Evolutionary conservation across 2,888 invertebrate species (phyloP).

Genomic region (Ferrisia virgata): DNA sequence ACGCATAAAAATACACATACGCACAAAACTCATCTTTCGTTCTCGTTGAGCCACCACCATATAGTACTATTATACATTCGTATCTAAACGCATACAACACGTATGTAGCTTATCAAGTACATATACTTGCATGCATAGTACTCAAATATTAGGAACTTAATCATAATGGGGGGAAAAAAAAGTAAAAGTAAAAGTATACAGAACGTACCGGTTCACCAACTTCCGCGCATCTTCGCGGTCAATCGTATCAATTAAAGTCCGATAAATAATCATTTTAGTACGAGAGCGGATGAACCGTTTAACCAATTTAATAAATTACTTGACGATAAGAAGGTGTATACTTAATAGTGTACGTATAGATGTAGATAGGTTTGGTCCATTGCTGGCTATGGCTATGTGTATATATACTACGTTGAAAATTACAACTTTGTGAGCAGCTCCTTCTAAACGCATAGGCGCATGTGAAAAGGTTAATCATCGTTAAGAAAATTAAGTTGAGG

Average conservation of each 20-base stretch:
- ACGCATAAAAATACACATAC: background rate
- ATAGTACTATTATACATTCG: no score
- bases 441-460: background rate
- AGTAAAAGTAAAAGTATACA: background rate
- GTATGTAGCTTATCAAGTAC: no score
- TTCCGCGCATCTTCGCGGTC: background rate
- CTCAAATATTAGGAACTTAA: no score
- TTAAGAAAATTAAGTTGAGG: background rate
- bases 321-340: background rate
- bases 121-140: no score
- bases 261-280: background rate
- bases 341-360: background rate
- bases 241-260: background rate
- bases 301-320: background rate
- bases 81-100: no score
- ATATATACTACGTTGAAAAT: background rate
- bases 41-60: background rate
- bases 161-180: background rate
- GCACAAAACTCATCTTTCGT: background rate
- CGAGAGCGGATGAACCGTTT: background rate
- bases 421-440: constrained; percentile 11
- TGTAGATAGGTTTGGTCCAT: background rate
- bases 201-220: background rate
- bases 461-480: constrained; percentile 19
- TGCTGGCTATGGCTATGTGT: background rate